These are phyloP conservation scores for Globodera ellingtonae DNA, from an alignment of 1,140 invertebrate genomes.

Conservation along the genomic window DNA sequence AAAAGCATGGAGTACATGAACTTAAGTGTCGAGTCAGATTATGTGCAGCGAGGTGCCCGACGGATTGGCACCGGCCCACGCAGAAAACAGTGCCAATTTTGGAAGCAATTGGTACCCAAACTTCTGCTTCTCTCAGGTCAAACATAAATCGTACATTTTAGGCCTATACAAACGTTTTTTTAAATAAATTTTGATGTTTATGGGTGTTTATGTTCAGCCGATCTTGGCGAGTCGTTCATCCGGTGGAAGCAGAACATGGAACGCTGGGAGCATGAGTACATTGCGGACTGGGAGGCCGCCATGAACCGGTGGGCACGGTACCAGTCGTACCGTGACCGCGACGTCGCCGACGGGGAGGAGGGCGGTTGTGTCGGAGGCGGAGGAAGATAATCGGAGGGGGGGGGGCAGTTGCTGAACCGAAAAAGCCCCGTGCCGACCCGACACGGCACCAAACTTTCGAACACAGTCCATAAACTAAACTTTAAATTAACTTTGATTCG, in stretches of 20 bases:
- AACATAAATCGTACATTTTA: background rate
- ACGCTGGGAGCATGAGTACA: slow-evolving; percentile 68
- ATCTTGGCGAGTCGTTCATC: slow-evolving; percentile 66
- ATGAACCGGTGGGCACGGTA: slow-evolving; percentile 81
- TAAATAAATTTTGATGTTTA: slow-evolving; percentile 34
- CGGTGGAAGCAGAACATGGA: slow-evolving; percentile 68
- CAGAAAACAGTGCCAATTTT: slow-evolving; percentile 89
- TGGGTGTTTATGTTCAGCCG: slow-evolving; percentile 55
- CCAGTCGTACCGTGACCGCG: slow-evolving; percentile 2
- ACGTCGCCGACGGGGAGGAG: slow-evolving; percentile 2
- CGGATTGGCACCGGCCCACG: slow-evolving; percentile 81
- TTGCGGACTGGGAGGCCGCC: slow-evolving; percentile 68
- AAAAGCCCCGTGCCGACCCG: too few relatives aligned
- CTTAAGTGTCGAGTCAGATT: slow-evolving; percentile 75
- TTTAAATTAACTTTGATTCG: too few relatives aligned
- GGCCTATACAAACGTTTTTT: background rate
- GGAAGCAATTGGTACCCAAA: slow-evolving; percentile 90
- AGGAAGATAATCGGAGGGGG: background rate
- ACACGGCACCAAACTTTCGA: too few relatives aligned
- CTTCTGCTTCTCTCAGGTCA: slow-evolving; percentile 74
- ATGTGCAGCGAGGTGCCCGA: slow-evolving; percentile 65
- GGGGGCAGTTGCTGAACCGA: too few relatives aligned
- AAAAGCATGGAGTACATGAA: slow-evolving; percentile 82
- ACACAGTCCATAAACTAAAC: too few relatives aligned
- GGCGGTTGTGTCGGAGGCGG: background rate